Base-by-base conservation (phyloP, 1,140 invertebrate genomes). In the Andricus grossulariae region DNA sequence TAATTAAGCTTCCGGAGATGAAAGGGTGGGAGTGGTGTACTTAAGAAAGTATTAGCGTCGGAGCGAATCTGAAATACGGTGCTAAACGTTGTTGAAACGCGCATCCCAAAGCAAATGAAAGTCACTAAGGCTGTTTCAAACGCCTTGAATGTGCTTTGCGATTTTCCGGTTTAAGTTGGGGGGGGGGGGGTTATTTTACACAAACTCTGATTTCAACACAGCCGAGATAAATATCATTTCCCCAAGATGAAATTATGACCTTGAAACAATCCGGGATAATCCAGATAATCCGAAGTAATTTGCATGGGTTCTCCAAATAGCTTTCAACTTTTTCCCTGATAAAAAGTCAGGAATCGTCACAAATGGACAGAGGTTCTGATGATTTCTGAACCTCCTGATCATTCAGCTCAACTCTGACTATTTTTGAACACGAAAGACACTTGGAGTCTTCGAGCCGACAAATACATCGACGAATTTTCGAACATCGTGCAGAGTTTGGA, bases 1-100 rank as follows among this genome's bases (percentile, higher is more conserved):
- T 84, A 86, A 85, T 85, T 86, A 84, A 76, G 70, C 73, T 78
- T 80, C 78, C 66, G 73, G 57, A 84, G 76, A 81, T 83, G 78
- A 83, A 79, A 84, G 82, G 73, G 83, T 77, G 51, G 60, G 76
- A 78, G 74, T 71, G 76, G 25, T 16, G 25, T 21, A 15, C 79
- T 84, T 80, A 79, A 81, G 54, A 66, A 78, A 79, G 74, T 82
- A 84, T 84, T 76, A 79, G 55, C 45, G 75, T 70, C 21, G 18
- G 8, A 76, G 72, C 21, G 49, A 45, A 13, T 54, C 25, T 66
- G 15, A 66, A 18, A 60, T 57, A 49, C 74, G 21, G 50, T 50
- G 72, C 60, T 76, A 72, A 84, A 79, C 49, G 18, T 49, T 72
- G 74, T 12, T 39, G 70, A 51, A 55, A 71, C 45, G 50, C 50